phyloP scores from a whole-genome alignment of 2,113 vertebrate genomes.

The Asarcornis scutulata region DNA sequence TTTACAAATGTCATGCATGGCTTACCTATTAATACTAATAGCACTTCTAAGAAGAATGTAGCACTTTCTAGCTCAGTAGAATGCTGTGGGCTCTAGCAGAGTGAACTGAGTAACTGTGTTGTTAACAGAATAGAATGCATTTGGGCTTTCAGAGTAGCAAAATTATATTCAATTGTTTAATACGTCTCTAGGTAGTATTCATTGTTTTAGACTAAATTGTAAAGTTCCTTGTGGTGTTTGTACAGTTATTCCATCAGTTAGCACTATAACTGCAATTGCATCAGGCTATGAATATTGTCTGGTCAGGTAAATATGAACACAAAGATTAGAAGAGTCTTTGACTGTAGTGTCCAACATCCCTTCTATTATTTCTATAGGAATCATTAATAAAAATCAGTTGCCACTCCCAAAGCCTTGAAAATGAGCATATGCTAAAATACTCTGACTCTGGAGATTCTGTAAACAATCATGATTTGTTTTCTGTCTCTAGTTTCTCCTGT shows the following conservation, averaged over 20 bases:
- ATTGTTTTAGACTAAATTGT: slow-evolving; percentile 20
- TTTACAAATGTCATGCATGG: background rate
- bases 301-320: background rate
- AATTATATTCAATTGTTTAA: background rate
- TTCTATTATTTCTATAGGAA: background rate
- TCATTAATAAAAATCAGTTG: background rate
- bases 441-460: background rate
- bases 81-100: background rate
- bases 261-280: background rate
- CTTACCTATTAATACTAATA: background rate
- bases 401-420: background rate
- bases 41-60: background rate
- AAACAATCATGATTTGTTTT: slow-evolving; percentile 36
- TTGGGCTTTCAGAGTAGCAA: background rate
- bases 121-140: background rate
- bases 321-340: background rate
- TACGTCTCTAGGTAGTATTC: background rate
- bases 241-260: background rate
- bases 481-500: background rate
- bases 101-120: background rate
- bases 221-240: background rate
- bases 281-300: background rate
- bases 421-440: background rate
- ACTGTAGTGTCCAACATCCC: background rate
- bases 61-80: background rate